Percentiles rank a stretch among this genome's conserved stretches.
Evolutionary conservation across 2,888 invertebrate species (phyloP).

Genomic region (Steinernema carpocapsae): DNA sequence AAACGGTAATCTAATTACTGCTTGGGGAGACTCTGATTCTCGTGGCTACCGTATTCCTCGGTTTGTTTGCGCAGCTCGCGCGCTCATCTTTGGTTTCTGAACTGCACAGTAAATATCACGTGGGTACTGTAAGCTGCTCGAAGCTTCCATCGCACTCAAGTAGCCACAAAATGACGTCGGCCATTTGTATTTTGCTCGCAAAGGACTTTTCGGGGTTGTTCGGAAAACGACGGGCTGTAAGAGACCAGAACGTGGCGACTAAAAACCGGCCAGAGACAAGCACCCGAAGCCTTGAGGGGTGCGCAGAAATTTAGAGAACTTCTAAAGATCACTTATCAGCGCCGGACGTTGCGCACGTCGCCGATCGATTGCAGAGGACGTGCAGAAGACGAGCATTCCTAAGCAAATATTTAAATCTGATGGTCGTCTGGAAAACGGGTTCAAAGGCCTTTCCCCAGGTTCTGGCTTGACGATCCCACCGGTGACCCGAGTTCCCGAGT

Average conservation of each 20-base stretch:
- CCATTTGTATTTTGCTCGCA: neutral
- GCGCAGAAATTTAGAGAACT: neutral
- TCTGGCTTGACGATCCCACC: neutral
- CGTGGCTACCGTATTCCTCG: neutral
- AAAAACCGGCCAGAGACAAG: neutral
- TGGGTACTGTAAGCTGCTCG: neutral
- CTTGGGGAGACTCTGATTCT: neutral
- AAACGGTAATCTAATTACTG: conserved; percentile 7
- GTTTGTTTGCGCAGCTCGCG: neutral
- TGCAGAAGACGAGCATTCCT: conserved; percentile 11
- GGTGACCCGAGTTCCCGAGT: neutral
- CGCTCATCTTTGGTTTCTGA: conserved; percentile 7
- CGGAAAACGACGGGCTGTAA: no score
- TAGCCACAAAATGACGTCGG: neutral
- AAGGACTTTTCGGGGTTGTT: no score
- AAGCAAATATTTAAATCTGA: conserved; percentile 22
- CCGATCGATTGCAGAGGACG: conserved; percentile 17
- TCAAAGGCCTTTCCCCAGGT: neutral
- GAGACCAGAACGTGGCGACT: no score
- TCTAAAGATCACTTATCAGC: conserved; percentile 28
- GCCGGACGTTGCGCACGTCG: neutral
- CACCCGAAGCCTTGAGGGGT: neutral
- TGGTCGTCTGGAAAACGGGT: neutral
- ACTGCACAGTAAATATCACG: conserved; percentile 8
- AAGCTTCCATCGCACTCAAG: neutral